phyloP scores from a whole-genome alignment of 1,140 invertebrate species.

The Cherax quadricarinatus region DNA sequence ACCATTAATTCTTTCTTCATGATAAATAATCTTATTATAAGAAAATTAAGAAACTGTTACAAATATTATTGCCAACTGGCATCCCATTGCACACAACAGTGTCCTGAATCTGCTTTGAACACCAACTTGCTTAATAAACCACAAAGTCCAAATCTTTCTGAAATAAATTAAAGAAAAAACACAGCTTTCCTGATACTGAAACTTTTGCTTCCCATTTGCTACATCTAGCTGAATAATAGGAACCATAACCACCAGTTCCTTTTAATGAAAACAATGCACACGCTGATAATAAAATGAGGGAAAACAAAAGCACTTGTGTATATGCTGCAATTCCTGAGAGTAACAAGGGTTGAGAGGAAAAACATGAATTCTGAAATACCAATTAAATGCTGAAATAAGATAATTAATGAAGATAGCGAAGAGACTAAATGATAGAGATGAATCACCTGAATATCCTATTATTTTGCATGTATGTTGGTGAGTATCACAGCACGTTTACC shows the following conservation, averaged over 20 bases:
- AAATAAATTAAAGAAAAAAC: background rate
- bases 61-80: conserved; percentile 25
- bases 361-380: conserved; percentile 10
- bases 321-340: conserved; percentile 57
- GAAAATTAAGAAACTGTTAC: conserved; percentile 6
- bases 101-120: background rate
- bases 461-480: background rate
- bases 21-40: background rate
- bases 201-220: background rate
- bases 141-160: background rate
- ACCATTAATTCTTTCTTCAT: background rate
- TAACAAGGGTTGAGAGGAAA: conserved; percentile 13
- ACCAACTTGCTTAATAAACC: conserved; percentile 7
- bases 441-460: background rate
- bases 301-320: conserved; percentile 56
- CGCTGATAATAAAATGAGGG: conserved; percentile 34
- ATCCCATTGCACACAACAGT: conserved; percentile 38
- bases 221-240: conserved; percentile 21
- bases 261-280: conserved; percentile 20
- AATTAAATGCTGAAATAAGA: background rate
- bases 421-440: background rate
- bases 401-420: background rate
- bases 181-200: background rate
- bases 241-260: conserved; percentile 31
- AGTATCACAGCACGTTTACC: background rate